These are phyloP conservation scores for Drosophila tani DNA, from an alignment of 1,140 invertebrate genomes.

Conservation along the genomic window DNA sequence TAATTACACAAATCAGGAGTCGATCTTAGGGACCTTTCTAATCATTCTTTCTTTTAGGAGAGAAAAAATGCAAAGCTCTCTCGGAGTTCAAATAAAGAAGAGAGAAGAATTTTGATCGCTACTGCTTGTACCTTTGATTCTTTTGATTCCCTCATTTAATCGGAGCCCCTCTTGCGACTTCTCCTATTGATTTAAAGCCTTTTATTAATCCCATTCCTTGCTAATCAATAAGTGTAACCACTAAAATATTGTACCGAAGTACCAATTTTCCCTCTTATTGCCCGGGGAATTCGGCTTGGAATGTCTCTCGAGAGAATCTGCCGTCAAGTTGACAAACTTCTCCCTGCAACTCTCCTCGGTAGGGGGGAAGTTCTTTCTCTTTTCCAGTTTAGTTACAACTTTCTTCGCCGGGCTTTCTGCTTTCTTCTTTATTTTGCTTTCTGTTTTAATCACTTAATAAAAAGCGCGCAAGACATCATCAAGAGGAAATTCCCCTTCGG, in stretches of 20 bases:
- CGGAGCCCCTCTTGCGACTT: no score
- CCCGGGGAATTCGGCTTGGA: neutral
- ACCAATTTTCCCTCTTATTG: conserved; percentile 3
- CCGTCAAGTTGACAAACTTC: conserved; percentile 15
- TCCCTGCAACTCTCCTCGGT: neutral
- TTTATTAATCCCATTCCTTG: no score
- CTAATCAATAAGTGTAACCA: conserved; percentile 2
- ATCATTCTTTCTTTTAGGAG: no score
- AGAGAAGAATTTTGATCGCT: no score
- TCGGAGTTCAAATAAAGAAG: no score
- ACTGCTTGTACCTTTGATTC: no score
- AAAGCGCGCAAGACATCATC: conserved; percentile 61
- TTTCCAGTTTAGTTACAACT: conserved; percentile 23
- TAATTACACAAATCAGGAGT: neutral
- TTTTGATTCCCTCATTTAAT: no score
- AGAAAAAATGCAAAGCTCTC: no score
- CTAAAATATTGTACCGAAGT: neutral
- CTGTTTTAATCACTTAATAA: conserved; percentile 74
- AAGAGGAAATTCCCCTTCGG: conserved; percentile 60
- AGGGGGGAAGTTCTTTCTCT: neutral
- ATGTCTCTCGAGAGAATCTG: conserved; percentile 1
- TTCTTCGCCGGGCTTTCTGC: conserved; percentile 16
- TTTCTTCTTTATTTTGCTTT: conserved; percentile 38
- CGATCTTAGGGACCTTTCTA: no score
- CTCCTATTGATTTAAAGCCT: no score